Base-by-base conservation (phyloP, 2,113 vertebrate species). In the Calypte anna region DNA sequence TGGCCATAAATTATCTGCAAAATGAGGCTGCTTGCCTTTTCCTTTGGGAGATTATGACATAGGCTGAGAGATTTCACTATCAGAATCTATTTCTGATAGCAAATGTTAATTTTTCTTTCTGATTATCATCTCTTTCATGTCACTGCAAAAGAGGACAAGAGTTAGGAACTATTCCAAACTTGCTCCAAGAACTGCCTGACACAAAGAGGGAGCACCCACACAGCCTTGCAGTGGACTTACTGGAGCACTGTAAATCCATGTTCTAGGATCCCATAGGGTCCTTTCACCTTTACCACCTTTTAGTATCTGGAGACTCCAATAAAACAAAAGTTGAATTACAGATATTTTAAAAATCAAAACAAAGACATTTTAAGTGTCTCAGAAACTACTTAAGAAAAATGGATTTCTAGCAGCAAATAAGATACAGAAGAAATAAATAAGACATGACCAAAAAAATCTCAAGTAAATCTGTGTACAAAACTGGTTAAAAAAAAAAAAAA, bases 1-100 rank as follows among this genome's bases (percentile, higher is more conserved):
- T 93, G 82, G 76, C 33, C 88, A 94, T 96, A 96, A 97, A 97
- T 96, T 96, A 96, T 91, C 70, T 82, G 93, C 92, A 94, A 93
- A 96, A 96, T 87, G 79, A 86, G 80, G 59, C 81, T 89, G 91
- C 58, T 88, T 89, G 77, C 79, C 85, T 92, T 87, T 90, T 94
- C 94, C 94, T 89, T 70, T 83, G 96, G 91, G 94, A 96, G 82
- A 73, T 62, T 77, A 93, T 96, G 96, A 94, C 33, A 2, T 87
- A 90, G 93, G 53, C 94, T 80, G 82, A 97, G 84, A 94, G 59
- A 86, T 73, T 88, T 82, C 88, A 89, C 83, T 93, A 92, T 70
- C 88, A 96, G 78, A 90, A 91, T 90, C 82, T 91, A 83, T 82
- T 94, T 90, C 86, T 86, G 43, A 86, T 30, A 50, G 28, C 64